Base-by-base conservation (phyloP, 2,797 vertebrate species). In the Naso thynnoides region DNA sequence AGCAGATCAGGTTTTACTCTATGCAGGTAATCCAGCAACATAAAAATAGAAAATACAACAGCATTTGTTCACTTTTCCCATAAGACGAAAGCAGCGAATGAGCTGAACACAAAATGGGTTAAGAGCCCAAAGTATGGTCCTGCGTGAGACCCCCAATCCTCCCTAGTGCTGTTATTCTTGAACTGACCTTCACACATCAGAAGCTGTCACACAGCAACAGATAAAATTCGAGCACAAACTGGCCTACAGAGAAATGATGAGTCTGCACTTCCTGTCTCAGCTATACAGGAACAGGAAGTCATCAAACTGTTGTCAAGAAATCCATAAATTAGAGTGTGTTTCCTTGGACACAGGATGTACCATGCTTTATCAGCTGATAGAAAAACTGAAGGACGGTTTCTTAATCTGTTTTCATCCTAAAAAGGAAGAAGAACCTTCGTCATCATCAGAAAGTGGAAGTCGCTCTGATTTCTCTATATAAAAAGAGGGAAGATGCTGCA, bases 281-380 rank as follows among this genome's bases (percentile, higher is more conserved):
- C 33, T 24, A 27, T 8, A 31, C 63, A 81, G 76, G 71, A 73
- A 59, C 61, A 78, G 59, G 67, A 70, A 21, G 45, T 53, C n/a
- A 3, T 78, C 60, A 53, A 56, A 42, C 63, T 62, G 65, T 69
- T 61, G 71, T 69, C 54, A 65, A 29, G 68, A 52, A 78, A 70
- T 66, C 63, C 10, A 50, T 73, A 27, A 75, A 70, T 82, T 73
- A 14, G 56, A 15, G 9, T 5, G 3, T 21, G 70, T 65, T 76
- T 76, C 68, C 27, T 0, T 3, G 47, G 58, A 53, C 33, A 72
- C 75, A 70, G 78, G 83, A 85, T 73, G 55, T n/a, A 38, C 13
- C 1, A 6, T 1, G 10, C 36, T 55, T 67, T 31, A 70, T 60
- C 65, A 54, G 63, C 23, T 39, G 63, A 78, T 21, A 6, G 13